Base-by-base conservation (phyloP, 1,140 invertebrate genomes). In the Frieseomelitta varia region DNA sequence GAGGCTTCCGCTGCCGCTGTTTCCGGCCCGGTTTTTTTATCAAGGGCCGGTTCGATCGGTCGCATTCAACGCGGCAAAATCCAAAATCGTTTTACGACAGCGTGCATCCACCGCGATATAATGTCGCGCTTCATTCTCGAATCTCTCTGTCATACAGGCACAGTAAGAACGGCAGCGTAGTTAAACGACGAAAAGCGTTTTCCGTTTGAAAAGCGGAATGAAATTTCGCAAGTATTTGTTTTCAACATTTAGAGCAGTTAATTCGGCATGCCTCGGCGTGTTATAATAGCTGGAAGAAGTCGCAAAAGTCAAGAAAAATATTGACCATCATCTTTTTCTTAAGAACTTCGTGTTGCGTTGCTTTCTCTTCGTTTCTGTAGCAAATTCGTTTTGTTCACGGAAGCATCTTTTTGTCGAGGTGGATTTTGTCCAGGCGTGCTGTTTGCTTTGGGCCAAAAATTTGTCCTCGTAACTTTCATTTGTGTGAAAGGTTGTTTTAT, bases 1-100 rank as follows among this genome's bases (percentile, higher is more conserved):
- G 51, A 56, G 27, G 30, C 39, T 82, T 68, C 80, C 73, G 80
- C 63, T 53, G 19, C 30, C 34, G 15, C n/a, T 34, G 34, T 82
- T 77, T 82, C 80, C 80, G 80, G 61, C n/a, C 39, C 3, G 73
- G 21, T 27, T 77, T 82, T 77, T 82, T 82, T 82, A 34, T n/a
- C 39, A 34, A 17, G 39, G 19, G 34, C 73, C 24, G 19, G 34
- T 82, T 82, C 80, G 61, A 82, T 82, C 80, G 27, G 30, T n/a
- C 15, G 61, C 73, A 82, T 77, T 82, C 73, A 82, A 76, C 55
- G 73, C 51, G 73, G 39, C 53, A 67, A 76, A 82, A 77, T 82
- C 63, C 24, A 34, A 82, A 76, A 76, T 82, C 63, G 73, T 47
- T 77, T 82, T 68, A 82, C 61, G 4, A 75, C 73, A 24, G 30